A percentile compares a stretch with the other conserved stretches of the same genome.
These are phyloP conservation scores for Dolichopus griseipennis DNA, from an alignment of 2,888 invertebrate species.

Conservation along the genomic window DNA sequence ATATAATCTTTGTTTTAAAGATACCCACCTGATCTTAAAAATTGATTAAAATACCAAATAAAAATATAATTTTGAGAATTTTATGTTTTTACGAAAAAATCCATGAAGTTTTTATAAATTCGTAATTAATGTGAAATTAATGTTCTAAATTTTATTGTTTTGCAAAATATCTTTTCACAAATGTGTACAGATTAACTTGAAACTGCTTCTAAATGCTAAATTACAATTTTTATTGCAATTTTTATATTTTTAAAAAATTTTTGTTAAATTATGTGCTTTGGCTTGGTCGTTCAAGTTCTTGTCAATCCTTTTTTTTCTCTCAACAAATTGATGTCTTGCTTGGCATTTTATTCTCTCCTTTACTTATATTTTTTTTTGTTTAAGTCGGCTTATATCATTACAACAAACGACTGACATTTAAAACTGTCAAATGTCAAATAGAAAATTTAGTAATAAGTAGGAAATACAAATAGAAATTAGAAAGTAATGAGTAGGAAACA, in stretches of 20 bases:
- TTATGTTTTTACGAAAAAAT: neutral
- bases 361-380: constrained; percentile 11
- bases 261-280: neutral
- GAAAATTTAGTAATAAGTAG: no score
- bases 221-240: neutral
- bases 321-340: neutral
- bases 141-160: neutral
- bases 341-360: constrained; percentile 15
- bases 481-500: no score
- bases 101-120: neutral
- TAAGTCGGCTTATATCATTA: constrained; percentile 11
- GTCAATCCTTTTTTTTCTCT: neutral
- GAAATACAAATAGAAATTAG: no score
- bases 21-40: neutral
- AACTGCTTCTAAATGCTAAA: neutral
- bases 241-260: neutral
- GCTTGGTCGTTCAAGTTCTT: constrained; percentile 26
- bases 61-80: neutral
- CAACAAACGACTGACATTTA: no score
- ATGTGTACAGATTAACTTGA: neutral
- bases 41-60: neutral
- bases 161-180: neutral
- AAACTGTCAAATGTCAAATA: no score
- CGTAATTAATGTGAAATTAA: neutral
- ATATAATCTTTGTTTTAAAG: neutral